A percentile compares a stretch with the other conserved stretches of the same genome.
Conservation (phyloP, 2,113 vertebrate genomes). For the Pterocles orientalis region DNA sequence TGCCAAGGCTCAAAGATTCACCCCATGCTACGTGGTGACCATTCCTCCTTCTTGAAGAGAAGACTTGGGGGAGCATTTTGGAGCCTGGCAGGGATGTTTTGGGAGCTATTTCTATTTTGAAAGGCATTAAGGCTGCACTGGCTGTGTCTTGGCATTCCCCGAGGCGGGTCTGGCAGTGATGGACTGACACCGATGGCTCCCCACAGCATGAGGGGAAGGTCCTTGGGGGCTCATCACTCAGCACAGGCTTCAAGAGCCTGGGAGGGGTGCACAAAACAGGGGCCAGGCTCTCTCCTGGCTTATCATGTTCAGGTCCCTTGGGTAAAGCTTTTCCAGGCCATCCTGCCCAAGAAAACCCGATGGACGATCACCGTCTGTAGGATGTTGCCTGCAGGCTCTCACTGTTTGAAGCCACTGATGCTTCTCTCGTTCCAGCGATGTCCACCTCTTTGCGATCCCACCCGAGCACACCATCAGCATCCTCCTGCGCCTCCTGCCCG, state of each 20-base stretch:
- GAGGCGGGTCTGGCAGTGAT: neutral
- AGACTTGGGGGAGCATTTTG: neutral
- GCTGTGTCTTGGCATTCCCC: neutral
- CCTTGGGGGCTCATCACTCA: neutral
- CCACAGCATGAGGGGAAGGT: rapidly evolving
- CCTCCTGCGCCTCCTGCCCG: constrained; percentile 85
- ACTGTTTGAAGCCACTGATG: rapidly evolving
- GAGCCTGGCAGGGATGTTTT: neutral
- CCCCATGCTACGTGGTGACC: rapidly evolving
- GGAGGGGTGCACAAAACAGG: neutral
- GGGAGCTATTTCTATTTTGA: neutral
- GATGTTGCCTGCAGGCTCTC: neutral
- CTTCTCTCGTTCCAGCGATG: constrained; percentile 44
- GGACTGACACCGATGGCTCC: neutral
- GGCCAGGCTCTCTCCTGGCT: rapidly evolving
- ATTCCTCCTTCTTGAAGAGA: neutral
- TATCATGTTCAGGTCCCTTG: rapidly evolving
- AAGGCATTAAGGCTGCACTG: neutral
- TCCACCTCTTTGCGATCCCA: constrained; percentile 82
- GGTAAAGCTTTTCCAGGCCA: neutral
- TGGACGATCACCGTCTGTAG: neutral
- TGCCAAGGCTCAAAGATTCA: neutral
- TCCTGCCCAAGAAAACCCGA: rapidly evolving
- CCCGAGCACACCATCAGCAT: constrained; percentile 85
- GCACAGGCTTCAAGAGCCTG: neutral